Evolutionary conservation across 2,888 invertebrate species (phyloP), one percentile per base, ranked within the genome.

Genomic region (Clunio marinus): DNA sequence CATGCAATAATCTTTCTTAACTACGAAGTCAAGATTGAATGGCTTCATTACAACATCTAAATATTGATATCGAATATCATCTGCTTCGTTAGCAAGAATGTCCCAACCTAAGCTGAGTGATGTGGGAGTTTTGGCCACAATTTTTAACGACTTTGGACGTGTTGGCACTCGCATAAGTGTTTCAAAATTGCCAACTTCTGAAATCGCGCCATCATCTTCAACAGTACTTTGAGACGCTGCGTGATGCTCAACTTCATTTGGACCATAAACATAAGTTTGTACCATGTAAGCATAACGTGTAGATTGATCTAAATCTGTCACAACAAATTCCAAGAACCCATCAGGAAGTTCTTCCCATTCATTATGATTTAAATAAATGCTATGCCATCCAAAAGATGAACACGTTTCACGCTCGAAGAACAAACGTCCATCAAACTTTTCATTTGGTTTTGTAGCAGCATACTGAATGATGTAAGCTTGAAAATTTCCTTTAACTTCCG

Each of bases 281-380:
- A 93, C 83, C 74, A 89, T 88, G 69, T 84, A 84, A 0, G 86
- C 88, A 76, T 94, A 94, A 57, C 81, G 81, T 0, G 88, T 88
- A 75, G 82, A 84, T 0, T 88, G 86, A 70, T 83, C 80, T 17
- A 92, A 77, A 57, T 81, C 77, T 0, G 77, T 73, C 22, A 84
- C 73, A 25, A 72, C 73, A 32, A 75, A 74, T 8, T 71, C 73
- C 65, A 72, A 74, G 74, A 75, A 73, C 71, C 76, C 71, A 72
- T 73, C 0, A 17, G 57, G n/a, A 13, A 22, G 17, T 4, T 27
- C 22, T n/a, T 28, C 13, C 63, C 22, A 28, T 8, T 66, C 17
- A 2, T 13, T 20, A 3, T 22, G 8, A 1, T 51, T 22, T 7
- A 66, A 15, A 13, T 25, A 15, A 25, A 3, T 15, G 25, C 2